Conservation (phyloP, 2,113 vertebrate genomes). For the Syngnathus scovelli region DNA sequence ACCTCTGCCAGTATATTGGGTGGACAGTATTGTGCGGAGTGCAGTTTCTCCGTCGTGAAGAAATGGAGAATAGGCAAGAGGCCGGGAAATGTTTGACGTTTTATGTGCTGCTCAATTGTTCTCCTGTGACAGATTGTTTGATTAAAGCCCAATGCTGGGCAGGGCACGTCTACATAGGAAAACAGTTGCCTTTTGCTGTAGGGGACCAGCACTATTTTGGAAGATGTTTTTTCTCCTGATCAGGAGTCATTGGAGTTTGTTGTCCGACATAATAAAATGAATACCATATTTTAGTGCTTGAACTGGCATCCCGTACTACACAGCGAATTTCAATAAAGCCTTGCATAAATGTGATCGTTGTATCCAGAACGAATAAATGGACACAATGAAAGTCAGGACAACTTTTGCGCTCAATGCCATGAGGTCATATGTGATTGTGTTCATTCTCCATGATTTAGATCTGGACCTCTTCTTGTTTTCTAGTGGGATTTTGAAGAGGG, state of each 20-base stretch:
- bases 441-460: conserved; percentile 5
- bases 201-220: conserved; percentile 59
- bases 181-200: conserved; percentile 56
- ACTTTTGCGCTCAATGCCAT: no score
- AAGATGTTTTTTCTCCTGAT: conserved; percentile 16
- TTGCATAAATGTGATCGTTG: neutral
- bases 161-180: conserved; percentile 65
- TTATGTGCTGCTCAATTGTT: conserved; percentile 64
- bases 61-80: conserved; percentile 13
- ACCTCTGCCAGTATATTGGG: conserved; percentile 18
- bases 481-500: conserved; percentile 75
- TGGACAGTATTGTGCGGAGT: conserved; percentile 36
- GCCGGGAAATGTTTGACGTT: conserved; percentile 53
- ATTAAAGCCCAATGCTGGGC: conserved; percentile 60
- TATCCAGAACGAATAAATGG: neutral
- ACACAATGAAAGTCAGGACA: no score
- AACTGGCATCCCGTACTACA: no score
- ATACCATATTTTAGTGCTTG: neutral
- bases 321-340: no score
- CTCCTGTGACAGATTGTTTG: conserved; percentile 61
- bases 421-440: neutral
- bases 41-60: conserved; percentile 26
- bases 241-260: neutral
- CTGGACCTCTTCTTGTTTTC: conserved; percentile 33
- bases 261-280: neutral